These are phyloP conservation scores for Bucco capensis DNA, from an alignment of 2,113 vertebrate genomes.

Conservation along the genomic window DNA sequence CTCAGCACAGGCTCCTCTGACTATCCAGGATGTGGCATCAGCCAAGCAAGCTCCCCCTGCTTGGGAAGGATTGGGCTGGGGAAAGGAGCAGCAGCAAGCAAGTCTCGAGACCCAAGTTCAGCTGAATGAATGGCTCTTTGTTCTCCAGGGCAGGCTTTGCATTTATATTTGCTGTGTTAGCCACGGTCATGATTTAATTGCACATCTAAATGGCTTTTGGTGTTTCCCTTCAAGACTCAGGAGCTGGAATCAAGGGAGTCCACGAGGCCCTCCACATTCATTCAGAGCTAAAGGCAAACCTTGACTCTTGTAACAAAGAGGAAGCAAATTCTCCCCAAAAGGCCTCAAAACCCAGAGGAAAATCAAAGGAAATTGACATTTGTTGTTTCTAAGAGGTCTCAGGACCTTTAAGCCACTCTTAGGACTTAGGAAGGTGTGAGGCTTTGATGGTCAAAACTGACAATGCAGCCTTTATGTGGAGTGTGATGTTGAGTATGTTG, in stretches of 20 bases:
- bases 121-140: conserved; percentile 50
- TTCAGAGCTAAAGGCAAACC: conserved; percentile 34
- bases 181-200: conserved; percentile 56
- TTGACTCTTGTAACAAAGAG: conserved; percentile 29
- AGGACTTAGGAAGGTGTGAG: neutral
- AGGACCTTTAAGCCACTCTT: conserved; percentile 1
- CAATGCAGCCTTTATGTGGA: conserved; percentile 20
- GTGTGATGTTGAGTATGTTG: neutral
- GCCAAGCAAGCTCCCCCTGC: conserved; percentile 23
- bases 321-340: conserved; percentile 31
- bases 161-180: conserved; percentile 61
- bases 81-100: conserved; percentile 15
- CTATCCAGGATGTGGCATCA: conserved; percentile 28
- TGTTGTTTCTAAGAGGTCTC: conserved; percentile 32
- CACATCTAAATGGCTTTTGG: conserved; percentile 51
- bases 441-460: conserved; percentile 26
- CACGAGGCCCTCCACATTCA: neutral
- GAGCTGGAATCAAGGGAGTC: conserved; percentile 32
- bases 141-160: conserved; percentile 40
- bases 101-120: conserved; percentile 28
- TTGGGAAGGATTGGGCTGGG: no score
- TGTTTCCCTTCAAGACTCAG: conserved; percentile 53
- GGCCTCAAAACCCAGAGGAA: conserved; percentile 31
- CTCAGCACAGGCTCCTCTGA: neutral
- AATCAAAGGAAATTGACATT: conserved; percentile 42